Evolutionary conservation across 2,113 vertebrate species (phyloP).

Genomic region (Malurus alboscapulatus): DNA sequence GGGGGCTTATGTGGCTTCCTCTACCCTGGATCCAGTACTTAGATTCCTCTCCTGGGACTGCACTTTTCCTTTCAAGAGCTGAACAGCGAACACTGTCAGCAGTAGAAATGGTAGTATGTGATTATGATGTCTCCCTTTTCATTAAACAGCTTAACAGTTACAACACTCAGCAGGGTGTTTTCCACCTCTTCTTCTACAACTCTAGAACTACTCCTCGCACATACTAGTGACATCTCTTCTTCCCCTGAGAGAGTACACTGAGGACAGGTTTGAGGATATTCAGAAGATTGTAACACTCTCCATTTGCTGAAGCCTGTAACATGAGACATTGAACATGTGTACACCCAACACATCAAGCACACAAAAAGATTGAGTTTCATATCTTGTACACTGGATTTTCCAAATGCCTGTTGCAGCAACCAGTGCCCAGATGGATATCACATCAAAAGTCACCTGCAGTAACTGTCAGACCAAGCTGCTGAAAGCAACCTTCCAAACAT

Average conservation of each 20-base stretch:
- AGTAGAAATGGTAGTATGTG: background rate
- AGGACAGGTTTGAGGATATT: background rate
- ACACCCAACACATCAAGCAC: background rate
- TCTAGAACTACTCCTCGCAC: background rate
- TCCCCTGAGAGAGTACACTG: background rate
- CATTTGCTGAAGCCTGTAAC: background rate
- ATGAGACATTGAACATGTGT: background rate
- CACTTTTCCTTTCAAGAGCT: background rate
- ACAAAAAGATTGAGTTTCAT: background rate
- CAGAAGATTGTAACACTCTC: background rate
- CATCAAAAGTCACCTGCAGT: background rate
- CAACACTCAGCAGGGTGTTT: background rate
- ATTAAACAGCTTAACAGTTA: background rate
- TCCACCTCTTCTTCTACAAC: background rate
- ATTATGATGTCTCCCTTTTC: background rate
- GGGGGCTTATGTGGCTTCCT: background rate
- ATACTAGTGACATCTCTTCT: background rate
- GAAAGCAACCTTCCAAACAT: background rate
- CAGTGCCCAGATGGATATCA: background rate
- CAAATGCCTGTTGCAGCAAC: background rate
- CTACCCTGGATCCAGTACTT: background rate
- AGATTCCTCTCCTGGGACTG: background rate
- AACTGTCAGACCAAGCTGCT: background rate
- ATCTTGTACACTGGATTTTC: background rate
- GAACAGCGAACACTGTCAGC: background rate